Percentiles rank a stretch among this genome's conserved stretches.
These are phyloP conservation scores for Candidula unifasciata DNA, from an alignment of 2,888 invertebrate genomes.

Conservation along the genomic window DNA sequence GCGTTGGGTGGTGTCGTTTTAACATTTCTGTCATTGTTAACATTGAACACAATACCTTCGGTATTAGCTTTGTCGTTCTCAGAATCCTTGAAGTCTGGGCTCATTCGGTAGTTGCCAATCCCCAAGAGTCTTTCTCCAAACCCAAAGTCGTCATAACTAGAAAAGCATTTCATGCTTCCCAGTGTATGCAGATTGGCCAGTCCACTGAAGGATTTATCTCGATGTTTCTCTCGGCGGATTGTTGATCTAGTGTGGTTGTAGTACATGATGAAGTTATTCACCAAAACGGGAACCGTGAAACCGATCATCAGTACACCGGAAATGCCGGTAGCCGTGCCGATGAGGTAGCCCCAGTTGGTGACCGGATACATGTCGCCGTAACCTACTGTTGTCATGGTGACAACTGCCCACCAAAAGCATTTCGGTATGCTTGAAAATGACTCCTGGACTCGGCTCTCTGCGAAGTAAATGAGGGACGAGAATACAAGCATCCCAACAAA, in stretches of 20 bases:
- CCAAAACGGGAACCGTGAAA: slow-evolving; percentile 73
- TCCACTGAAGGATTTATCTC: background rate
- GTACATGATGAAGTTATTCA: slow-evolving; percentile 74
- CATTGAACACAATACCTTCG: background rate
- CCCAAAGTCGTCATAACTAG: background rate
- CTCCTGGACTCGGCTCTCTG: slow-evolving; percentile 58
- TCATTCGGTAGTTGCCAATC: background rate
- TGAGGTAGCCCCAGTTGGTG: slow-evolving; percentile 60
- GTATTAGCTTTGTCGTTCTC: slow-evolving; percentile 10
- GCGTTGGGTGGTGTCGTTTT: background rate
- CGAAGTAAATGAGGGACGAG: slow-evolving; percentile 64
- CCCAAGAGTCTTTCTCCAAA: slow-evolving; percentile 34
- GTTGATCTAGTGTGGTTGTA: slow-evolving; percentile 69
- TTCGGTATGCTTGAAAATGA: slow-evolving; percentile 61
- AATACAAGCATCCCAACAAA: slow-evolving; percentile 64
- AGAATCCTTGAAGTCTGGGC: background rate
- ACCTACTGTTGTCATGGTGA: slow-evolving; percentile 69
- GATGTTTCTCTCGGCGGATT: slow-evolving; percentile 51
- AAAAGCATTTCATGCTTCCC: background rate
- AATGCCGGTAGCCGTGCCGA: slow-evolving; percentile 69
- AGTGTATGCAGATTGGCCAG: background rate
- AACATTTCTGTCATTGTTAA: background rate
- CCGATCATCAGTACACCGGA: slow-evolving; percentile 71
- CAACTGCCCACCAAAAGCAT: slow-evolving; percentile 65
- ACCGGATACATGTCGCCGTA: slow-evolving; percentile 64